phyloP scores from a whole-genome alignment of 2,113 vertebrate genomes.

The Labeo rohita region DNA sequence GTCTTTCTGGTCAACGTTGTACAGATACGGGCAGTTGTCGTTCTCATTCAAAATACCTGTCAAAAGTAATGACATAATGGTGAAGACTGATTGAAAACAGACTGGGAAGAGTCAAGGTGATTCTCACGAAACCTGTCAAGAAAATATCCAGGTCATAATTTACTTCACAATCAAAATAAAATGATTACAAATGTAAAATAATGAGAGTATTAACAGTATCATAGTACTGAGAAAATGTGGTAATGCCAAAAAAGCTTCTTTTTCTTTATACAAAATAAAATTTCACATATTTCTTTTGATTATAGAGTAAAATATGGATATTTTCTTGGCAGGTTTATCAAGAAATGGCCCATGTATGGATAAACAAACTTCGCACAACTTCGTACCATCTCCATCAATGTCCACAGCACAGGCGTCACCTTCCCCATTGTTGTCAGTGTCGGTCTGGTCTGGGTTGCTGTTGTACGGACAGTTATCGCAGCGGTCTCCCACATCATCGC shows the following conservation, averaged over 20 bases:
- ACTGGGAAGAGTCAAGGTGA: background rate
- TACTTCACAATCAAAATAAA: background rate
- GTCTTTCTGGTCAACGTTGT: constrained; percentile 96
- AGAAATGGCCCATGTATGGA: background rate
- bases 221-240: background rate
- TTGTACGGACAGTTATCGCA: constrained; percentile 99
- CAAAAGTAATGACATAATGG: background rate
- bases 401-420: constrained; percentile 95
- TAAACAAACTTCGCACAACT: background rate
- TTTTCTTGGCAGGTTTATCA: background rate
- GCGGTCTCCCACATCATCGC: constrained; percentile 95
- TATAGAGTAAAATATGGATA: background rate
- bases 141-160: background rate
- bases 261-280: background rate
- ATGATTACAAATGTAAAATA: background rate
- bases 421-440: constrained; percentile 95
- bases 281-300: background rate
- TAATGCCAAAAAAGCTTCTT: background rate
- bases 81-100: background rate
- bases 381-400: constrained; percentile 94
- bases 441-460: constrained; percentile 95
- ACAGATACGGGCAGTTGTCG: constrained; percentile 96
- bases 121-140: background rate
- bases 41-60: constrained; percentile 93
- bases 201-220: background rate